Conservation (phyloP, 2,888 invertebrate species). For the Thereva unica region DNA sequence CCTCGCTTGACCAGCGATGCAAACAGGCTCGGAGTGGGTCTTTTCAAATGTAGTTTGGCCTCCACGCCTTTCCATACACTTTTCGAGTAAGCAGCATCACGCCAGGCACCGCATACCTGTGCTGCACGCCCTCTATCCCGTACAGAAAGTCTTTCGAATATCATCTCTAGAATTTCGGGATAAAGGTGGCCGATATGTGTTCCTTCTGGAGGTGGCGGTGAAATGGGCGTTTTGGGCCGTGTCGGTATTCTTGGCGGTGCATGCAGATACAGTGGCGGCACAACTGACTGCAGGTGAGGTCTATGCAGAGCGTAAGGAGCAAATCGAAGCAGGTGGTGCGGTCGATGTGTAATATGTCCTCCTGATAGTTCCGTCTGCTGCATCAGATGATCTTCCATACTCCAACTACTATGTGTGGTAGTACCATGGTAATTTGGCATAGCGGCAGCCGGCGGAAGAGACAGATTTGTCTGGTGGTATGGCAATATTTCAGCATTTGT, state of each 20-base stretch:
- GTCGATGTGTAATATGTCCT: conserved; percentile 50
- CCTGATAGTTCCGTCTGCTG: conserved; percentile 57
- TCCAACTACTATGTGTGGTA: conserved; percentile 27
- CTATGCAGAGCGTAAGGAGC: conserved; percentile 71
- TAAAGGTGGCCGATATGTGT: conserved; percentile 86
- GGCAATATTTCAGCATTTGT: conserved; percentile 57
- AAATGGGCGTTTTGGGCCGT: conserved; percentile 45
- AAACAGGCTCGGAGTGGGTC: conserved; percentile 82
- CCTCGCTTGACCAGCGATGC: conserved; percentile 84
- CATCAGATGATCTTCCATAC: conserved; percentile 43
- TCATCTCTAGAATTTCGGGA: conserved; percentile 89
- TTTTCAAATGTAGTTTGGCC: conserved; percentile 84
- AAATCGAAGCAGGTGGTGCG: conserved; percentile 57
- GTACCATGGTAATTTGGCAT: conserved; percentile 53
- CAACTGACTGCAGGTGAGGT: conserved; percentile 60
- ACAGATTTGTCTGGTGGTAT: conserved; percentile 55
- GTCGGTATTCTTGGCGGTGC: conserved; percentile 47
- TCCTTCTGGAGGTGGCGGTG: conserved; percentile 62
- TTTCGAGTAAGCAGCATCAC: conserved; percentile 89
- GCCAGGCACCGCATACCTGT: conserved; percentile 86
- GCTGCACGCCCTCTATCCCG: conserved; percentile 88
- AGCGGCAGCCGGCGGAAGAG: conserved; percentile 53
- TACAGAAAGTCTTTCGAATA: conserved; percentile 87
- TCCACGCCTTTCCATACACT: conserved; percentile 94
- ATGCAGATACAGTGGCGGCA: conserved; percentile 44